Conservation (phyloP, 2,113 vertebrate genomes). For the Taurulus bubalis region DNA sequence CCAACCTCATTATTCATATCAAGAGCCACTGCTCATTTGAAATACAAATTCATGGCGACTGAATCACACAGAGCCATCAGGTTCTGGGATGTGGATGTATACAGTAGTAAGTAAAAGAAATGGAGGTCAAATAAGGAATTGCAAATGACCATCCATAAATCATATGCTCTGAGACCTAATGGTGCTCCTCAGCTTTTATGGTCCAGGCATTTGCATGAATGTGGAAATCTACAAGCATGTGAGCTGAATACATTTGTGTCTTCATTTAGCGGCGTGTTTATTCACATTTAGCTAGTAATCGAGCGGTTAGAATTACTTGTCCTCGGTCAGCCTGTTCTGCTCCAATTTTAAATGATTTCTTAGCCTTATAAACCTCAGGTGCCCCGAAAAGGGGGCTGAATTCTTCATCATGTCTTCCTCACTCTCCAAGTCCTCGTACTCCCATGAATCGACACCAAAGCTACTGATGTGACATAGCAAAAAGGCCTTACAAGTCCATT, state of each 20-base stretch:
- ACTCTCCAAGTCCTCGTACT: no score
- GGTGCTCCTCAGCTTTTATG: neutral
- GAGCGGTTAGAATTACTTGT: neutral
- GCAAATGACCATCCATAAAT: constrained; percentile 32
- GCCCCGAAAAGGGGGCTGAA: no score
- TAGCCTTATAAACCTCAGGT: no score
- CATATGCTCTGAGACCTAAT: constrained; percentile 13
- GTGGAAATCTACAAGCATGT: neutral
- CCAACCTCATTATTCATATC: constrained; percentile 20
- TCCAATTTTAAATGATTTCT: neutral
- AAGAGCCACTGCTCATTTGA: constrained; percentile 34
- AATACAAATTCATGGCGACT: constrained; percentile 33
- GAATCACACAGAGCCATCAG: constrained; percentile 28
- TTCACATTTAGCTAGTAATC: neutral
- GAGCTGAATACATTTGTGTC: no score
- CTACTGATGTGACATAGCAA: no score
- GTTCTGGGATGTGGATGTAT: constrained; percentile 1
- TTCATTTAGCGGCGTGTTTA: neutral
- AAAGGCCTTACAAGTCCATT: no score
- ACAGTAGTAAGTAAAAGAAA: neutral
- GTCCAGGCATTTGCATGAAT: constrained; percentile 31
- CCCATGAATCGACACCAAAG: no score
- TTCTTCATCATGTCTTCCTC: no score
- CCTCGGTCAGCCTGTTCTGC: neutral
- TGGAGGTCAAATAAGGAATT: constrained; percentile 40